These are phyloP conservation scores for Proteles cristata DNA, from an alignment of 2,113 vertebrate species.

Conservation along the genomic window DNA sequence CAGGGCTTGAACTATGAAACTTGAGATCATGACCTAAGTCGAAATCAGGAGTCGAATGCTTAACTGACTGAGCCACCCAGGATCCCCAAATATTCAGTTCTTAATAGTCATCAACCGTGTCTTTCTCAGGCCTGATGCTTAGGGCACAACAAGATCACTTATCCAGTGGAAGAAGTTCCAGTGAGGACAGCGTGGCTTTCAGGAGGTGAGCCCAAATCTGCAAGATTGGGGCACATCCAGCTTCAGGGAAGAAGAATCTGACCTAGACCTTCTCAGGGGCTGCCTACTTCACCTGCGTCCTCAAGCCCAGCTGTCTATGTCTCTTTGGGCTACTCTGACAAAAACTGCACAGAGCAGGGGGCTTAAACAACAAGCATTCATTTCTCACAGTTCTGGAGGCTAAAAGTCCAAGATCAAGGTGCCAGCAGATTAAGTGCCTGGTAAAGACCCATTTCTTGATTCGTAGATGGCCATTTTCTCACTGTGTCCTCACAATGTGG, in stretches of 20 bases:
- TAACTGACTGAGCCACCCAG: too few species aligned
- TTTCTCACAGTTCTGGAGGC: not conserved
- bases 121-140: not conserved
- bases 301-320: not conserved
- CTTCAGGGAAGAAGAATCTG: not conserved
- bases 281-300: not conserved
- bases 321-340: not conserved
- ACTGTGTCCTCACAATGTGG: not conserved
- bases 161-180: not conserved
- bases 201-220: not conserved
- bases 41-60: too few species aligned
- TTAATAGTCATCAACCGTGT: not conserved
- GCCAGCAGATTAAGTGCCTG: not conserved
- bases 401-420: not conserved
- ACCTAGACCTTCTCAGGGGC: not conserved
- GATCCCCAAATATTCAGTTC: not conserved
- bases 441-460: not conserved
- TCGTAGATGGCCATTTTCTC: not conserved
- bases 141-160: not conserved
- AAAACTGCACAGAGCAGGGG: not conserved
- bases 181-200: rapidly evolving
- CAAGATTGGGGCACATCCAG: not conserved
- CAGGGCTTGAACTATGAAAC: too few species aligned
- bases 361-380: not conserved
- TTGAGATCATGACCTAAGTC: too few species aligned